Evolutionary conservation across 2,888 invertebrate genomes (phyloP).

Genomic region (Myopa tessellatipennis): DNA sequence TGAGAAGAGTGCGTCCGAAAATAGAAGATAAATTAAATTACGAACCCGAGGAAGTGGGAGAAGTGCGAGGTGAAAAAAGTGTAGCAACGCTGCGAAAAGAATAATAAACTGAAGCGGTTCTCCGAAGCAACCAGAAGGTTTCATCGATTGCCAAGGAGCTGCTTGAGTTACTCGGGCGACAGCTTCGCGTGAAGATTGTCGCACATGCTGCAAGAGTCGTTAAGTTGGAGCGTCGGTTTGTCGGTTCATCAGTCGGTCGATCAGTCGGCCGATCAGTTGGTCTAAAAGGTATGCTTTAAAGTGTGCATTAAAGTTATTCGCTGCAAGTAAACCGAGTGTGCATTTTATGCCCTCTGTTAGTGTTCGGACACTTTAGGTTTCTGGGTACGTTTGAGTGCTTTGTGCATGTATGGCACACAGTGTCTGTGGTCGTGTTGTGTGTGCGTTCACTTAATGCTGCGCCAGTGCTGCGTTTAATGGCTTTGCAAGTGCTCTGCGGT

Average conservation of each 20-base stretch:
- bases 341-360: neutral
- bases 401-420: neutral
- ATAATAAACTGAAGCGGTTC: neutral
- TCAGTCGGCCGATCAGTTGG: neutral
- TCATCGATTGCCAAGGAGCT: neutral
- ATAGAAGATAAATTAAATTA: neutral
- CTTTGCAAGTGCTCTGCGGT: neutral
- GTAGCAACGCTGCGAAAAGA: neutral
- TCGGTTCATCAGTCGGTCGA: neutral
- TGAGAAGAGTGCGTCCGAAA: constrained; percentile 1
- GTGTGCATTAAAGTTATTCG: neutral
- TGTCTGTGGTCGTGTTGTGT: constrained; percentile 4
- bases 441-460: neutral
- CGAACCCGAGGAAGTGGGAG: neutral
- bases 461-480: neutral
- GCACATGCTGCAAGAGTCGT: no score
- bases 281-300: neutral
- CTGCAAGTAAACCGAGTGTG: neutral
- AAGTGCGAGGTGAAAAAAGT: neutral
- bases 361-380: neutral
- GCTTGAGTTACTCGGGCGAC: neutral
- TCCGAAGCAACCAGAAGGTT: neutral
- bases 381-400: neutral
- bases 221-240: no score
- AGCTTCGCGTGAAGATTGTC: neutral